These are phyloP conservation scores for Luehdorfia chinensis DNA, from an alignment of 1,140 invertebrate genomes.

Conservation along the genomic window DNA sequence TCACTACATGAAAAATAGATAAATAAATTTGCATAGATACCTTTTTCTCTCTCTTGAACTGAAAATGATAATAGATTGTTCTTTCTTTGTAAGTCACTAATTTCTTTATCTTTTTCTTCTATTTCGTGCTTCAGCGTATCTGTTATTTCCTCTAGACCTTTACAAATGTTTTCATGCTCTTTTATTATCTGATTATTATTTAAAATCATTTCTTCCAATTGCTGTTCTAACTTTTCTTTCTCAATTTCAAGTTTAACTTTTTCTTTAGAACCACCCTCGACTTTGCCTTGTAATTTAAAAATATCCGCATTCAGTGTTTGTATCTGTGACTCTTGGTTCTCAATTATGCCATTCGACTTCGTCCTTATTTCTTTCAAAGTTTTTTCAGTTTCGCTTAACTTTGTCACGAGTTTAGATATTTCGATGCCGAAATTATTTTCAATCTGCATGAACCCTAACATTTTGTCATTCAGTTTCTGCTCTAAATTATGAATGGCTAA, in stretches of 20 bases:
- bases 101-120: background rate
- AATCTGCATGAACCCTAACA: slow-evolving; percentile 20
- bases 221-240: too few species aligned
- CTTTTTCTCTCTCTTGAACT: background rate
- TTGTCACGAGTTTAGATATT: slow-evolving; percentile 20
- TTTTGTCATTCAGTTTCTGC: slow-evolving; percentile 21
- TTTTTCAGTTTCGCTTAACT: slow-evolving; percentile 25
- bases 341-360: slow-evolving; percentile 20
- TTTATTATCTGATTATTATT: slow-evolving; percentile 21
- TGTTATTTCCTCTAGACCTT: slow-evolving; percentile 10
- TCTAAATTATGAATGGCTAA: slow-evolving; percentile 19
- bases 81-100: background rate
- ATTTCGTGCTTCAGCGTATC: background rate
- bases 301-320: slow-evolving; percentile 20
- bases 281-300: slow-evolving; percentile 19
- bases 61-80: background rate
- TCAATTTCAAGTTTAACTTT: slow-evolving; percentile 17
- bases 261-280: slow-evolving; percentile 11
- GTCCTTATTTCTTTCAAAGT: slow-evolving; percentile 22
- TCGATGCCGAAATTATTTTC: slow-evolving; percentile 22
- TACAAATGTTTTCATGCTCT: slow-evolving; percentile 24
- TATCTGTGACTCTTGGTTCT: slow-evolving; percentile 24
- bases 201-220: slow-evolving; percentile 20
- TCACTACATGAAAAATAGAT: too few species aligned
- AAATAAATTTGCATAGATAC: too few species aligned